Evolutionary conservation across 1,140 invertebrate species (phyloP), one percentile per base, ranked within the genome.

Genomic region (Phocides pigmalion): DNA sequence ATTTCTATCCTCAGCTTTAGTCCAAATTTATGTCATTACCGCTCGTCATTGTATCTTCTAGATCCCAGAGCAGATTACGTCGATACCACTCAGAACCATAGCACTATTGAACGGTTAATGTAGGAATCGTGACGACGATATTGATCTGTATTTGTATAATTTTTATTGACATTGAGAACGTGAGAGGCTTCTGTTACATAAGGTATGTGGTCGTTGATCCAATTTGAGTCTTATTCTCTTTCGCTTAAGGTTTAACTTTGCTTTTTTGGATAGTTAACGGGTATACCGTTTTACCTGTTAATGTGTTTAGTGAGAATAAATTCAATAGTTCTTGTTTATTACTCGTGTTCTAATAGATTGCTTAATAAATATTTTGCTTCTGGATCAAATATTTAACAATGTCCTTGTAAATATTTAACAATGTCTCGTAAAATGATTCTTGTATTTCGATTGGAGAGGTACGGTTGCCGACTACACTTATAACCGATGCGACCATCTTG

Each of bases 91-190:
- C 66, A 66, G 61, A 69, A 61, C 12, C 15, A n/a, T n/a, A 20
- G 41, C 61, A 51, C 58, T 50, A 56, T 58, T 39, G 54, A 35
- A 56, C 32, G 54, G 62, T 62, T 78, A 70, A 77, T 76, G 67
- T 71, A 50, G 41, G 64, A 75, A 61, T 70, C 78, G 75, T 80
- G 78, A 80, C 64, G 17, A 41, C 46, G 72, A 80, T 77, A 71
- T 19, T 35, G 12, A 75, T 77, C 73, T 63, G 16, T 74, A 64
- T 76, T 72, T 69, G 42, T 64, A 58, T 62, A 68, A 63, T 66
- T 74, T 70, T 68, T 69, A 78, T 67, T 62, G 59, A 25, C 42
- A 56, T 47, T 11, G 54, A 14, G 39, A 58, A 58, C 54, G 41
- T 58, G 54, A 58, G 54, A 58, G 12, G 53, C 53, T 56, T 42